Evolutionary conservation across 1,140 invertebrate genomes (phyloP).

Genomic region (Anoplophora glabripennis): DNA sequence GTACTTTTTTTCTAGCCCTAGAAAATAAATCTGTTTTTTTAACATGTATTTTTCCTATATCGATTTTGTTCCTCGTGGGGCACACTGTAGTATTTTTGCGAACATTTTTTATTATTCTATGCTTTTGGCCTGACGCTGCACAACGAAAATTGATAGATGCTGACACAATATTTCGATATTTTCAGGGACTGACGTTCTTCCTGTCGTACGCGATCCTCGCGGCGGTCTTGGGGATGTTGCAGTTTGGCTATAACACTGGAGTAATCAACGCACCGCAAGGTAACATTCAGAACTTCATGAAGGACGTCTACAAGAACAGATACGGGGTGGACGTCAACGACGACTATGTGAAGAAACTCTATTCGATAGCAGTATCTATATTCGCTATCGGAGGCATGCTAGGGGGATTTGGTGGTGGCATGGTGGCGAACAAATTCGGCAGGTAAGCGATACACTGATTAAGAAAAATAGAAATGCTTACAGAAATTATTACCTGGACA

Average conservation of each 20-base stretch:
- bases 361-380: constrained; percentile 89
- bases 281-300: constrained; percentile 93
- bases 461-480: too few relatives aligned
- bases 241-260: constrained; percentile 98
- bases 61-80: too few relatives aligned
- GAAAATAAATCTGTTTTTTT: too few relatives aligned
- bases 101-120: not conserved
- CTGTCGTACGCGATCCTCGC: constrained; percentile 90
- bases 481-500: too few relatives aligned
- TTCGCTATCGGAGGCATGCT: constrained; percentile 95
- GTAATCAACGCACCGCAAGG: constrained; percentile 95
- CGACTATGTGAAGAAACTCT: constrained; percentile 70
- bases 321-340: constrained; percentile 70
- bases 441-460: too few relatives aligned
- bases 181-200: constrained; percentile 85
- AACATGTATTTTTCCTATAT: too few relatives aligned
- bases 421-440: constrained; percentile 85
- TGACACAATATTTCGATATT: constrained; percentile 32
- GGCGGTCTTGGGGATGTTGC: constrained; percentile 94
- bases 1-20: too few relatives aligned
- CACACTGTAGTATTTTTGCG: not conserved
- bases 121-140: not conserved
- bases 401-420: constrained; percentile 87
- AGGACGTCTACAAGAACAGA: constrained; percentile 76
- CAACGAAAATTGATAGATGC: not conserved